A percentile compares a stretch with the other conserved stretches of the same genome.
phyloP scores from a whole-genome alignment of 2,113 vertebrate species.

The Hirundichthys speculiger region DNA sequence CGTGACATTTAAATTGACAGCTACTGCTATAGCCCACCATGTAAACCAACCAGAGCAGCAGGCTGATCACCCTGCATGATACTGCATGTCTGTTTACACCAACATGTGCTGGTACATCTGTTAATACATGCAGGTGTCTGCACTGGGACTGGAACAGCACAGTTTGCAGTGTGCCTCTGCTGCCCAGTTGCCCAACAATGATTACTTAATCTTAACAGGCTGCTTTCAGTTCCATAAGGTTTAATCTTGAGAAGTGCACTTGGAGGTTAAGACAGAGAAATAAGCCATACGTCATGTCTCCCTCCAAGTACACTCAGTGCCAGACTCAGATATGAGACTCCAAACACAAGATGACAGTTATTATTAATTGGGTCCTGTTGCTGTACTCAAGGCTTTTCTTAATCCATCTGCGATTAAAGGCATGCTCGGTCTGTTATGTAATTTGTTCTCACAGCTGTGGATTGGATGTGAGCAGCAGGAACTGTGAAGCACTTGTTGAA shows the following conservation, averaged over 20 bases:
- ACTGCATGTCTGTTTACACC: conserved; percentile 11
- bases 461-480: conserved; percentile 1
- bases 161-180: background rate
- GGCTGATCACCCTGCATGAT: background rate
- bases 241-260: too few relatives aligned
- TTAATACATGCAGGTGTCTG: conserved; percentile 2
- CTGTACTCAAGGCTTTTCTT: conserved; percentile 43
- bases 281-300: too few relatives aligned
- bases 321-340: too few relatives aligned
- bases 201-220: background rate
- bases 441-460: conserved; percentile 43
- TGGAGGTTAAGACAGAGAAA: too few relatives aligned
- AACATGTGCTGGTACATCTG: background rate
- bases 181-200: background rate
- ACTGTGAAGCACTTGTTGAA: background rate
- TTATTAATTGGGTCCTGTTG: background rate
- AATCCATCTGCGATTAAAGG: conserved; percentile 65
- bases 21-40: too few relatives aligned
- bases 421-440: conserved; percentile 27
- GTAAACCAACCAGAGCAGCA: background rate
- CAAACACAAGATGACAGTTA: conserved; percentile 7
- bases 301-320: too few relatives aligned
- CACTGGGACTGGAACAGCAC: background rate
- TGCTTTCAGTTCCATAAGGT: background rate
- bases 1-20: conserved; percentile 1